Evolutionary conservation across 2,113 vertebrate species (phyloP).

Genomic region (Jaculus jaculus): DNA sequence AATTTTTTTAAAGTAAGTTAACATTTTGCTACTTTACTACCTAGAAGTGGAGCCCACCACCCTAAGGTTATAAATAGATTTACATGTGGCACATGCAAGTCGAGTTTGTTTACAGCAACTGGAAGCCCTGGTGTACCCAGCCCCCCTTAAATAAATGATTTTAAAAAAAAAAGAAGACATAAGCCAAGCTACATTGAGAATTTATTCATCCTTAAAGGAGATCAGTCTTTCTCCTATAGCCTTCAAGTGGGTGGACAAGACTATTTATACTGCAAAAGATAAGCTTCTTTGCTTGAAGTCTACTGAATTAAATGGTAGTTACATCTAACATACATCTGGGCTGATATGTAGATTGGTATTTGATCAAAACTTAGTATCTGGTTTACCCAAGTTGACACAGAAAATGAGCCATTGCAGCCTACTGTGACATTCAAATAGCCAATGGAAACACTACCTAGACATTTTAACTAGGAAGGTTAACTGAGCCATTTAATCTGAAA

Average conservation of each 20-base stretch:
- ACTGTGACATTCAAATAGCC: neutral
- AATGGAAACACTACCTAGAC: neutral
- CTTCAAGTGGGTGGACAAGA: neutral
- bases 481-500: neutral
- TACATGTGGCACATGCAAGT: no score
- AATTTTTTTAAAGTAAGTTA: neutral
- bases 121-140: no score
- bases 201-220: neutral
- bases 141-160: no score
- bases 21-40: neutral
- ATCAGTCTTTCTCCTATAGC: neutral
- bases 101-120: no score
- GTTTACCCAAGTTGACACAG: neutral
- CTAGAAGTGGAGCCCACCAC: neutral
- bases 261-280: neutral
- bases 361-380: neutral
- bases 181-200: neutral
- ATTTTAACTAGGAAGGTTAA: neutral
- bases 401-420: slow-evolving; percentile 4
- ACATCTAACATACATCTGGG: neutral
- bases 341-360: neutral
- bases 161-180: no score
- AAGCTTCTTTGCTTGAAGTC: neutral
- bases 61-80: no score
- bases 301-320: neutral